These are phyloP conservation scores for Garra rufa DNA, from an alignment of 2,113 vertebrate species.

Conservation along the genomic window DNA sequence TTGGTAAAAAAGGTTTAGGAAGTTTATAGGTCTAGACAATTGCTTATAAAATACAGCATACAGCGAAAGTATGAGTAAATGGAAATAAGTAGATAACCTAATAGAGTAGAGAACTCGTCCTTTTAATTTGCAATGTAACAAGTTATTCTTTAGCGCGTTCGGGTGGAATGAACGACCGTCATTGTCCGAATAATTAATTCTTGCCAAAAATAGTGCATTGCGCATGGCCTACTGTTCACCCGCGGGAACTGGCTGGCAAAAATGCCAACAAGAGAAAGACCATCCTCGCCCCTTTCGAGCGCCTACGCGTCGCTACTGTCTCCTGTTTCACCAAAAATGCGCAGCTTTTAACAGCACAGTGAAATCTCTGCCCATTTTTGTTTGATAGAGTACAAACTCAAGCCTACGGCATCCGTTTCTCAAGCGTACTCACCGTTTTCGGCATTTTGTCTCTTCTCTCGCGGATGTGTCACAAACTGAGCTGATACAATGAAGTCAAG, in stretches of 20 bases:
- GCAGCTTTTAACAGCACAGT: background rate
- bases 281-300: conserved; percentile 33
- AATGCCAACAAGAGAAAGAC: conserved; percentile 19
- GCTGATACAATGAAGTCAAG: conserved; percentile 59
- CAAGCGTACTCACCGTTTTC: conserved; percentile 72
- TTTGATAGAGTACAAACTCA: background rate
- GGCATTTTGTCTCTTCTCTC: conserved; percentile 70
- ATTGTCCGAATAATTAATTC: background rate
- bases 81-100: background rate
- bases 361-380: background rate
- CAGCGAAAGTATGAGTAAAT: background rate
- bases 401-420: conserved; percentile 44
- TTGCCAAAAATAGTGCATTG: conserved; percentile 13
- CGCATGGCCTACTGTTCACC: background rate
- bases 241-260: conserved; percentile 1
- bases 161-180: background rate
- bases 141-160: background rate
- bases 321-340: conserved; percentile 33
- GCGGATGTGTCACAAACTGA: conserved; percentile 37
- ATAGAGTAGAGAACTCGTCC: background rate
- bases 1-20: background rate
- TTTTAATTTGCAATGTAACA: background rate
- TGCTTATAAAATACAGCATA: background rate
- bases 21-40: background rate
- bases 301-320: conserved; percentile 27